Base-by-base conservation (phyloP, 2,888 invertebrate genomes). In the Biston betularia region DNA sequence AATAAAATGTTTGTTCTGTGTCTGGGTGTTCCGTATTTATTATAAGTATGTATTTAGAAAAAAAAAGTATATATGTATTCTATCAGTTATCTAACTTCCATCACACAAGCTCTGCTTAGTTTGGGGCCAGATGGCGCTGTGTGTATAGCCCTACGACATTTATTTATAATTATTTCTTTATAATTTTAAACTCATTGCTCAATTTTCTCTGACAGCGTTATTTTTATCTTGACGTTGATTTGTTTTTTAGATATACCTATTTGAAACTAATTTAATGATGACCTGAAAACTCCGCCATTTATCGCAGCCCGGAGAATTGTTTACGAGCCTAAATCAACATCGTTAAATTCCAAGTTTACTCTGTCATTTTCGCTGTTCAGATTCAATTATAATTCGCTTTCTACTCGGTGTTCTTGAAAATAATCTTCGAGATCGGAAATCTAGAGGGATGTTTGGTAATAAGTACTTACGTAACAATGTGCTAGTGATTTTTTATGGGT, bases 251-350 rank as follows among this genome's bases (percentile, higher is more conserved):
- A 4, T 33, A 44, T 44, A 24, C 24, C 24, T 24, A 10, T 35
- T 56, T 14, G 45, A 46, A 56, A 50, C 50, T 50, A 60, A 52
- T 35, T 44, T 60, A 15, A 52, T 53, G 53, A 61, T 60, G 44
- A 38, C 60, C 45, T 44, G 40, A 61, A 53, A 52, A 53, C 45
- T 34, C 44, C 52, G 33, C 38, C 65, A 55, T 53, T 53, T 50
- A 61, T 53, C 72, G 56, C 56, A 9, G 12, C 65, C 14, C 58
- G 45, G 52, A 48, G 40, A 60, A 70, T 70, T 70, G 61, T 70
- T 66, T 58, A 67, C 65, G 44, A 54, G 53, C 78, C 77, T 79
- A 74, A 78, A 72, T 67, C 75, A 78, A 80, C 76, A 78, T 73
- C 73, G 73, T 75, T 76, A 76, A 67, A 70, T 65, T 66, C 71